Evolutionary conservation across 35 echinoderm and acorn worm species (phyloP), one percentile per base, ranked within the genome.

Genomic region (Apostichopus parvimensis): DNA sequence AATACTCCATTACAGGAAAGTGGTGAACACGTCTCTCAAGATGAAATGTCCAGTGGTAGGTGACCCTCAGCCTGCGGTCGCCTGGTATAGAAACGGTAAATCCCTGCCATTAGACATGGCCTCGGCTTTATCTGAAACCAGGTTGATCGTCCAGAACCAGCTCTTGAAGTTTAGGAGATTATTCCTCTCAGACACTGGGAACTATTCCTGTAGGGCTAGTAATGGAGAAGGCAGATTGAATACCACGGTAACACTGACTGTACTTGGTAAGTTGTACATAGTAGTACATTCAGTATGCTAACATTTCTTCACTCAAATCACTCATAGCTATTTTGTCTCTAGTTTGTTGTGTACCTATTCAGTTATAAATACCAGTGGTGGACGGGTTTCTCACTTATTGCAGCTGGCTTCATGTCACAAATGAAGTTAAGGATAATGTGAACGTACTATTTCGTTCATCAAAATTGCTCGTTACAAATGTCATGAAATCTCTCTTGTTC

Each of bases 11-110:
- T 88, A 88, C 25, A 88, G 64, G 25, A 88, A 62, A n/a, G 60
- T 28, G 13, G 60, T 88, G 10, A 45, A 88, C 86, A 66, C 86
- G 2, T 68, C 22, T 11, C 86, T 88, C 22, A 60, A 26, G 5
- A 72, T 88, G 86, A 72, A 57, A 64, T 88, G 86, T 73, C 86
- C 86, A 52, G 28, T 88, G 61, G 17, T 72, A 2, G 61, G 86
- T 88, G 86, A 88, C 28, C 86, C 86, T 4, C 57, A 72, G 52
- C 86, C 86, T 18, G 15, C 34, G 1, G 6, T 72, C 26, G 86
- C 61, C 21, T 88, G 86, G 86, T 73, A 72, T 64, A 88, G 64
- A 28, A 26, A 88, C 13, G 68, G 68, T 52, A 2, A 52, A 54
- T 9, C 62, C 61, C 86, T 88, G n/a, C 5, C 5, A 8, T 64